phyloP scores from a whole-genome alignment of 2,888 invertebrate species.

The Frankliniella fusca region DNA sequence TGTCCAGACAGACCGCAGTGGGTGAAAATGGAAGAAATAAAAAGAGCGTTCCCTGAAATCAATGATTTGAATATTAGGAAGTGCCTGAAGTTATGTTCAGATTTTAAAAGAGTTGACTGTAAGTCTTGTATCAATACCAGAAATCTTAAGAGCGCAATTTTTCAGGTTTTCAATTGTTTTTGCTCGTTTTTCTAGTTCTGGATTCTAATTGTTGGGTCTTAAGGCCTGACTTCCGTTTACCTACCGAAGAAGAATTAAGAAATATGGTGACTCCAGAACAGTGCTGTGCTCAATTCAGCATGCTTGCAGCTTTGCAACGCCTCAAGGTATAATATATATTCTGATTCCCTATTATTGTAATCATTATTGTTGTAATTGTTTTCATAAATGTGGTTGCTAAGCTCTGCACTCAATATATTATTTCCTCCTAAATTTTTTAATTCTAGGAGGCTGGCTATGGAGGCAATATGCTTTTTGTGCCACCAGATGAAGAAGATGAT shows the following conservation, averaged over 20 bases:
- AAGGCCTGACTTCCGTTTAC: constrained; percentile 89
- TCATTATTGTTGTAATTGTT: constrained; percentile 8
- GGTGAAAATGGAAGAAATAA: constrained; percentile 98
- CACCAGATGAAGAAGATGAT: constrained; percentile 63
- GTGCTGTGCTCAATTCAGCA: constrained; percentile 96
- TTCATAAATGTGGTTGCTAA: too few species aligned
- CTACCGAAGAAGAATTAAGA: constrained; percentile 96
- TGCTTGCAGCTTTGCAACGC: constrained; percentile 95
- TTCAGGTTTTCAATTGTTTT: not conserved
- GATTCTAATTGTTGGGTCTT: constrained; percentile 92
- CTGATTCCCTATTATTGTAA: not conserved
- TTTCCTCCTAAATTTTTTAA: constrained; percentile 16
- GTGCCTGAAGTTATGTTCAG: constrained; percentile 92
- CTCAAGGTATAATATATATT: constrained; percentile 60
- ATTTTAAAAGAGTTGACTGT: constrained; percentile 74
- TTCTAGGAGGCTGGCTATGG: constrained; percentile 80
- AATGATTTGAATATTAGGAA: constrained; percentile 97
- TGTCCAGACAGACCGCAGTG: constrained; percentile 88
- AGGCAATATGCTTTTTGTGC: constrained; percentile 94
- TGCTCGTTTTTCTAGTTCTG: constrained; percentile 52
- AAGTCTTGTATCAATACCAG: constrained; percentile 5
- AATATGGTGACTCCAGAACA: constrained; percentile 99
- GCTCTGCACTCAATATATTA: not conserved
- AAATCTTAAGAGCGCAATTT: not conserved
- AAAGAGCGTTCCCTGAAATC: constrained; percentile 93